phyloP scores from a whole-genome alignment of 64 coral and sea anemone species.

The Hydrozoanthus tunicans region DNA sequence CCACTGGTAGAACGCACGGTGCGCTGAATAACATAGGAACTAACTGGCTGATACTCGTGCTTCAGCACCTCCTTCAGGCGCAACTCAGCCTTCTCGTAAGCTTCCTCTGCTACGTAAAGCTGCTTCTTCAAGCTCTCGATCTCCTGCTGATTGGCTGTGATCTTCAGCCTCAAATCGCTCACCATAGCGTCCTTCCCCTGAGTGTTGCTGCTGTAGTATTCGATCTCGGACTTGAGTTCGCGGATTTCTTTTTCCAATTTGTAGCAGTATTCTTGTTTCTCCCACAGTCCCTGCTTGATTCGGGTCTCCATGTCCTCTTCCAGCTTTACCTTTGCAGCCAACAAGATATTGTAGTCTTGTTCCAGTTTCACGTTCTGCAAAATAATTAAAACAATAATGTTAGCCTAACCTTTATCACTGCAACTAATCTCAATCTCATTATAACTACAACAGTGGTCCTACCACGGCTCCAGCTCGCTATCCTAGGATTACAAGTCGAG shows the following conservation, averaged over 20 bases:
- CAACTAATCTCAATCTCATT: too few relatives aligned
- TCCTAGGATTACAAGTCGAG: too few relatives aligned
- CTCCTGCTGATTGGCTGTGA: slow-evolving; percentile 33
- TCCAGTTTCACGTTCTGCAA: slow-evolving; percentile 54
- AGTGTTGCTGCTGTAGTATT: slow-evolving; percentile 49
- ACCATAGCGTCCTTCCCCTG: slow-evolving; percentile 56
- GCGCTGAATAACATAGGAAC: slow-evolving; percentile 32
- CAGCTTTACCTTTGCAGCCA: slow-evolving; percentile 50
- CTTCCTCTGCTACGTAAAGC: slow-evolving; percentile 59
- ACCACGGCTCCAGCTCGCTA: too few relatives aligned
- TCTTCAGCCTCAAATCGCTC: slow-evolving; percentile 53
- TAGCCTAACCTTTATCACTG: too few relatives aligned
- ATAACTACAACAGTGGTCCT: too few relatives aligned
- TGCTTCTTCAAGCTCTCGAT: slow-evolving; percentile 58
- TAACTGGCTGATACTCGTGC: slow-evolving; percentile 56
- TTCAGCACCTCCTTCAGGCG: slow-evolving; percentile 64
- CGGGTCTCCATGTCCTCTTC: slow-evolving; percentile 57
- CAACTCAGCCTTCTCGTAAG: slow-evolving; percentile 61
- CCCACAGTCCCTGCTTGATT: slow-evolving; percentile 48
- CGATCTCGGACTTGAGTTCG: slow-evolving; percentile 58
- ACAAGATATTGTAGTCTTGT: slow-evolving; percentile 52
- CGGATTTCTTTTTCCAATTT: slow-evolving; percentile 65
- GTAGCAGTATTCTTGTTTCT: slow-evolving; percentile 70
- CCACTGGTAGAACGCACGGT: background rate
- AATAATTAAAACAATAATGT: background rate